Base-by-base conservation (phyloP, 2,888 invertebrate species). In the Ashinkailepas kermadecensis region DNA sequence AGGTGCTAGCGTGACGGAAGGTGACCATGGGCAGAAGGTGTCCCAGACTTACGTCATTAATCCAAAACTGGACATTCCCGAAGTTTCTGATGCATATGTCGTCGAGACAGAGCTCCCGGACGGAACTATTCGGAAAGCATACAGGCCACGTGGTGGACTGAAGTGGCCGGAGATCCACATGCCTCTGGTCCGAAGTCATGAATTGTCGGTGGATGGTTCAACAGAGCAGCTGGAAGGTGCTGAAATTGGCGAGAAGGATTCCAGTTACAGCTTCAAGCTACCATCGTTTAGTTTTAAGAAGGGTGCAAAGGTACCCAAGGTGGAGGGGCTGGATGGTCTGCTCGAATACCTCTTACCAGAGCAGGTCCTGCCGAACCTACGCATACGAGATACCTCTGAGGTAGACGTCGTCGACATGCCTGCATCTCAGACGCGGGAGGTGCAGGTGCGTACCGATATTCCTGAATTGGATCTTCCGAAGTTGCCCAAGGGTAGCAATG, bases 111-210 rank as follows among this genome's bases (percentile, higher is more conserved):
- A 58, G 13, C n/a, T 79, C 3, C 57, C 57, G 3, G 25, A 79
- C 13, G 79, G 59, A 1, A 58, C 58, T 21, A 8, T 58, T 15
- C 57, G 59, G 1, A 58, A 11, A 10, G 58, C 79, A 2, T 58
- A 25, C 58, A 79, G 58, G 23, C 79, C 79, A 0, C n/a, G n/a
- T 13, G 23, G n/a, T 23, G 79, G 79, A 6, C 25, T 58, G 15
- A 79, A 59, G 8, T 79, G 79, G 79, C 79, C 79, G 7, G 79
- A 79, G 15, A 23, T 59, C 25, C 59, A 59, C 59, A 57, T 79
- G 79, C 79, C 79, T 12, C 11, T 59, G 7, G 23, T 25, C 8
- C 10, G 25, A 12, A 18, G 18, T 3, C 56, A 54, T 11, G 74
- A 8, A 9, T 13, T 21, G 54, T 10, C 23, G 15, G 25, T 54